Evolutionary conservation across 2,797 vertebrate species (phyloP), one percentile per base, ranked within the genome.

Genomic region (Falco berigora): DNA sequence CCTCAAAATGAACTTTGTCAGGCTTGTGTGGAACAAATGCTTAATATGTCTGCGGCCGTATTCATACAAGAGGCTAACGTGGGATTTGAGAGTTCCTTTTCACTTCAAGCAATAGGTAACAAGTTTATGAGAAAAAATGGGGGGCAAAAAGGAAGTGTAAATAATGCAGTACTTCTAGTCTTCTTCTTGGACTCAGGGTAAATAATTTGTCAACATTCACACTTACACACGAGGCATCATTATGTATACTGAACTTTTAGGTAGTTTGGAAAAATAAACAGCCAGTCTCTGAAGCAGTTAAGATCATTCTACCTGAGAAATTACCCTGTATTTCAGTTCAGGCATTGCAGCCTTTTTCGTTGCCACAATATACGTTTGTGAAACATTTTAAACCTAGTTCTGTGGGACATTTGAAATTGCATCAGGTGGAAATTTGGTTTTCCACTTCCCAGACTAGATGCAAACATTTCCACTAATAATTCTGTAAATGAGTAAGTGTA

Each of bases 251-350:
- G 12, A 85, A 83, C 49, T 92, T 90, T 34, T 59, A 82, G 40
- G 50, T 85, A 80, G 90, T 93, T 90, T 55, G 64, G 46, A 62
- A 71, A n/a, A 94, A 90, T 56, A 84, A 93, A 30, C 30, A 73
- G 63, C 19, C n/a, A 28, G n/a, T 55, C 22, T 68, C 61, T 90
- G 50, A 87, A 77, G n/a, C 69, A 77, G n/a, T 58, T 55, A 58
- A 68, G 40, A n/a, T n/a, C 32, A 34, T 92, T 58, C 30, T 69
- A 3, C 69, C 53, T 66, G 79, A 89, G 83, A 68, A 86, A 36
- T 88, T 78, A 25, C 32, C 58, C 52, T 81, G 59, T 8, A 2
- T 93, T 96, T 97, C 68, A 93, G 68, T 73, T 81, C 71, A 2
- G 21, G 44, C 49, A 23, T 9, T 58, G 86, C 67, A 49, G 34